Base-by-base conservation (phyloP, 1,140 invertebrate genomes). In the Branchinecta lindahli region DNA sequence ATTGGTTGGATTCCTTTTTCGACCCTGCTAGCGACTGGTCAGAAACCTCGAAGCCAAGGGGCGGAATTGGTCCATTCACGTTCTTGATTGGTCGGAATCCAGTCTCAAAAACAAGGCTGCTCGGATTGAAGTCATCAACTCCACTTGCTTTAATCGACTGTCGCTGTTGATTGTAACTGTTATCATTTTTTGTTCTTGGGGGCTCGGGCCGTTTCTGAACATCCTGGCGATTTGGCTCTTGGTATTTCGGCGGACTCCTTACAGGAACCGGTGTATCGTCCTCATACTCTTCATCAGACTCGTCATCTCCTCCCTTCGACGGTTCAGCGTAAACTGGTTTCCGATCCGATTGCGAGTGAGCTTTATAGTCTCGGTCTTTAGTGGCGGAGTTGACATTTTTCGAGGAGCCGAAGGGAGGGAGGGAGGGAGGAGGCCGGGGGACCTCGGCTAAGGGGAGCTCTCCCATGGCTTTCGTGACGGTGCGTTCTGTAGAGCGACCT, bases 51-150 rank as follows among this genome's bases (percentile, higher is more conserved):
- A 72, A 72, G 8, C 71, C 71, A 8, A 72, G 65, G 8, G 71
- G 71, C 6, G 71, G 71, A 33, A 72, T 44, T 9, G 71, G 71
- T 21, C 71, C 71, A 46, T 69, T 66, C 9, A 66, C 33, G 7
- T 66, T 70, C 18, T 69, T 71, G 8, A 72, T 72, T 5, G 71
- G 71, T 46, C 70, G 69, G 33, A 72, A 72, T 21, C 71, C 71
- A 44, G 52, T 72, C 66, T 72, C 71, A 12, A 69, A 33, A 46
- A 72, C 69, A 44, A 72, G 67, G 6, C 68, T 46, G 15, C 66
- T 67, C 8, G 71, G 71, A 45, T 72, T 72, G 46, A 72, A 72
- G n/a, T 18, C 18, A 46, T 46, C 66, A 45, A 20, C 12, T 20
- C 12, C 52, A 20, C 18, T 61, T 20, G 52, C 52, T 61, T 61